These are phyloP conservation scores for Chaetura pelagica DNA, from an alignment of 2,113 vertebrate species.

Conservation along the genomic window DNA sequence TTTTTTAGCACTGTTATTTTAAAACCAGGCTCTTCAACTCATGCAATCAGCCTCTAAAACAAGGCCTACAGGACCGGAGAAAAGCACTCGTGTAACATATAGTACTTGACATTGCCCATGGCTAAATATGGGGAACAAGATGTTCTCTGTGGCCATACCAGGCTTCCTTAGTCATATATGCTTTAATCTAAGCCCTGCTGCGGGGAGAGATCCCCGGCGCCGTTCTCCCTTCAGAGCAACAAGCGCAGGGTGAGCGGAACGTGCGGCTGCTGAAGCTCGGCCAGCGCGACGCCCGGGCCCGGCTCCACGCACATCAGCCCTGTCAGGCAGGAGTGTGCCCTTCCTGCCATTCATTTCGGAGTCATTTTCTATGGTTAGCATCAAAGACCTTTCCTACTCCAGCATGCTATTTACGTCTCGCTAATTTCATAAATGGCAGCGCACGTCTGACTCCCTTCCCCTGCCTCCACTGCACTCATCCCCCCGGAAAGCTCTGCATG, in stretches of 20 bases:
- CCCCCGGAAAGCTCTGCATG: not conserved
- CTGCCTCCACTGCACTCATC: not conserved
- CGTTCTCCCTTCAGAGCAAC: not conserved
- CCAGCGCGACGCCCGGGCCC: not conserved
- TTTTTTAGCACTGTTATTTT: not conserved
- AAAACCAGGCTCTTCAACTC: not conserved
- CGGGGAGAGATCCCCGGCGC: not conserved
- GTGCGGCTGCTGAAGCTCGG: conserved; percentile 44
- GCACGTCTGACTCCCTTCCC: not conserved
- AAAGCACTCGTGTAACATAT: conserved; percentile 34
- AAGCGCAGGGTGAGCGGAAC: not conserved
- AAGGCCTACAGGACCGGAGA: conserved; percentile 54
- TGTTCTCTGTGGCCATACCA: conserved; percentile 68
- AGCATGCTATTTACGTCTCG: not conserved
- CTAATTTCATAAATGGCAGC: conserved; percentile 13
- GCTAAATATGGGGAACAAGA: conserved; percentile 64
- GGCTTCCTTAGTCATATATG: conserved; percentile 60
- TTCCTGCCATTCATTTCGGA: not conserved
- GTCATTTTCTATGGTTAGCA: conserved; percentile 49
- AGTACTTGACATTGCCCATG: conserved; percentile 66
- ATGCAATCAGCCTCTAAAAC: not conserved
- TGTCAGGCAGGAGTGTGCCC: conserved; percentile 48
- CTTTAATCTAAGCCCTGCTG: conserved; percentile 45
- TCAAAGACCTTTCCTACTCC: conserved; percentile 4
- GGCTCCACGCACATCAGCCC: conserved; percentile 19